Evolutionary conservation across 2,888 invertebrate genomes (phyloP).

Genomic region (Drosophila percnosoma): DNA sequence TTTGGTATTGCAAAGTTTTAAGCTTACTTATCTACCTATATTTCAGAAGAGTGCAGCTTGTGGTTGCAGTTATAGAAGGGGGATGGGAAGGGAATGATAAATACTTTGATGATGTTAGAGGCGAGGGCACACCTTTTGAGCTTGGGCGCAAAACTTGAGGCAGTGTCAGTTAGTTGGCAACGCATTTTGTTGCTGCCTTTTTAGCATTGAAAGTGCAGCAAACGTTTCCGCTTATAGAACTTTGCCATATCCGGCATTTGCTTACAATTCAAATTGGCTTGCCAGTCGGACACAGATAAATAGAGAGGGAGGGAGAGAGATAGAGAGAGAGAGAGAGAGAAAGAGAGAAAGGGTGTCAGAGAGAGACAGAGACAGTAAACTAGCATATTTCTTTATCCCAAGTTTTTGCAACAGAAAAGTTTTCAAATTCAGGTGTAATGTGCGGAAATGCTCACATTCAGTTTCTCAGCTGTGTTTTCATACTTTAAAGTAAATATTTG

Average conservation of each 20-base stretch:
- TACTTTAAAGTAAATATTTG: conserved; percentile 68
- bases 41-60: conserved; percentile 34
- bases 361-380: conserved; percentile 15
- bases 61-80: conserved; percentile 57
- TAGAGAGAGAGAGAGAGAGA: not conserved
- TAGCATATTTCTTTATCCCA: conserved; percentile 49
- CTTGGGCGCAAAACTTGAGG: conserved; percentile 36
- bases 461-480: conserved; percentile 42
- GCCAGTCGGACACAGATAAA: conserved; percentile 20
- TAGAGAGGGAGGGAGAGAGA: not conserved
- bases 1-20: conserved; percentile 48
- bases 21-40: conserved; percentile 61
- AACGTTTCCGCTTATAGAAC: conserved; percentile 71
- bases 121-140: conserved; percentile 22
- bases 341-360: not conserved
- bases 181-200: conserved; percentile 35
- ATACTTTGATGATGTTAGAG: conserved; percentile 18
- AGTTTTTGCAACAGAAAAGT: conserved; percentile 37
- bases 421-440: conserved; percentile 72
- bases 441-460: conserved; percentile 70
- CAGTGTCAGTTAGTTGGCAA: conserved; percentile 39
- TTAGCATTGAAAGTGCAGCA: conserved; percentile 68
- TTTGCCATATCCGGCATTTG: conserved; percentile 71
- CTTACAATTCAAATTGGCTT: conserved; percentile 71
- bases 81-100: not conserved